Conservation (phyloP, 1,140 invertebrate species). For the Drosophila neocordata region DNA sequence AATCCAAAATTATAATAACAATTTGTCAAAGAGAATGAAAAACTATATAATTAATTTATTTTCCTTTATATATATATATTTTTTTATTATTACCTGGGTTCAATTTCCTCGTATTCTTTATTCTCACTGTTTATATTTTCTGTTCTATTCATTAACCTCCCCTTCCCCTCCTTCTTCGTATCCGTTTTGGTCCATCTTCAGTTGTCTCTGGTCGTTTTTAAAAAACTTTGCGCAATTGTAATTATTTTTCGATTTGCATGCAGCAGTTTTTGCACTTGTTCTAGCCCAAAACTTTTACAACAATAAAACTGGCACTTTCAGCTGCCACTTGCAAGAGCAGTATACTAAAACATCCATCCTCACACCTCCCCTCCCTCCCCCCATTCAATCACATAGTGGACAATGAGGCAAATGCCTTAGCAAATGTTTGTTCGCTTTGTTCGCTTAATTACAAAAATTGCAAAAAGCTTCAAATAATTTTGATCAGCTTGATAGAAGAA, state of each 20-base stretch:
- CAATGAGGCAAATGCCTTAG: conserved; percentile 54
- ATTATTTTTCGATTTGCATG: conserved; percentile 68
- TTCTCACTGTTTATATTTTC: background rate
- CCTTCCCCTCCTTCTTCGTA: background rate
- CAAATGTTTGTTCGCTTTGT: conserved; percentile 59
- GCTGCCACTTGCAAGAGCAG: conserved; percentile 46
- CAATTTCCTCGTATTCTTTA: background rate
- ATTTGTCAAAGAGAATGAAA: no score
- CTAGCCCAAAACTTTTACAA: conserved; percentile 48
- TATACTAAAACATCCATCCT: background rate
- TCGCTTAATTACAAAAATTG: conserved; percentile 67
- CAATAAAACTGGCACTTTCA: conserved; percentile 61
- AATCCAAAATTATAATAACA: no score
- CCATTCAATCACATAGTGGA: conserved; percentile 26
- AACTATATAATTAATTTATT: no score
- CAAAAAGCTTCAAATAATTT: conserved; percentile 64
- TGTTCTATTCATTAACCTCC: no score
- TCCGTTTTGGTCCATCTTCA: background rate
- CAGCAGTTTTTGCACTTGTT: conserved; percentile 61
- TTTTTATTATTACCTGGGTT: no score
- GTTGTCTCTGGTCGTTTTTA: conserved; percentile 58
- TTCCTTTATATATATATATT: no score
- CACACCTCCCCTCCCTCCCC: background rate
- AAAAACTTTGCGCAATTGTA: conserved; percentile 67
- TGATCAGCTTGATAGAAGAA: conserved; percentile 41